Base-by-base conservation (phyloP, 2,888 invertebrate species). In the Anodontia alba region DNA sequence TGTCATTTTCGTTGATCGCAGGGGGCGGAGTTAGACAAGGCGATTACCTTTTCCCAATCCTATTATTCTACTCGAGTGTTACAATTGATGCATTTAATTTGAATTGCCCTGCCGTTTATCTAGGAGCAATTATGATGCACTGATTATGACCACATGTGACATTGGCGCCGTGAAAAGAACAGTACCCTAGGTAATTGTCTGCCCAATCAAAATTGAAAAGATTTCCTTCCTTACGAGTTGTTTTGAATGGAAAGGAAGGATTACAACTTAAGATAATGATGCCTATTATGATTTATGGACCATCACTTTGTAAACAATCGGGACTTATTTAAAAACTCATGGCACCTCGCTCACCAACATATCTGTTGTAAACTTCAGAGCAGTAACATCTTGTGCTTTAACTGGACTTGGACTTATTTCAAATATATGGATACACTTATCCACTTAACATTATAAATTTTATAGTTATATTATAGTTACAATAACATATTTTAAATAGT, bases 31-130 rank as follows among this genome's bases (percentile, higher is more conserved):
- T 83, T 77, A 67, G 49, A 51, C 77, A 71, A 76, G 78, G 86
- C 33, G 73, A 66, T 42, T 46, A 70, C 36, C 62, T 85, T 54
- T 78, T 62, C 57, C 76, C 68, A 43, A 31, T 73, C 68, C 69
- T 83, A 73, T 85, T 85, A 46, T 76, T 51, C 31, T 46, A 26
- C 69, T 46, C 54, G 75, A 79, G 73, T 43, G 57, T 73, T 67
- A 79, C 81, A 86, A 86, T 83, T 73, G 81, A 76, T 46, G 80
- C 83, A 77, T 75, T 83, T 81, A 81, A 83, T 83, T 81, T 79
- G 70, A 78, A 86, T 83, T 81, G 83, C 81, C 81, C 66, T 73
- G 70, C 78, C 76, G 78, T 83, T 86, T 79, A 86, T 83, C 81
- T 77, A 73, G 66, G 57, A 73, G 85, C 76, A 80, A 83, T 86